Base-by-base conservation (phyloP, 92 coral and sea anemone genomes). In the Parazoanthus swiftii region DNA sequence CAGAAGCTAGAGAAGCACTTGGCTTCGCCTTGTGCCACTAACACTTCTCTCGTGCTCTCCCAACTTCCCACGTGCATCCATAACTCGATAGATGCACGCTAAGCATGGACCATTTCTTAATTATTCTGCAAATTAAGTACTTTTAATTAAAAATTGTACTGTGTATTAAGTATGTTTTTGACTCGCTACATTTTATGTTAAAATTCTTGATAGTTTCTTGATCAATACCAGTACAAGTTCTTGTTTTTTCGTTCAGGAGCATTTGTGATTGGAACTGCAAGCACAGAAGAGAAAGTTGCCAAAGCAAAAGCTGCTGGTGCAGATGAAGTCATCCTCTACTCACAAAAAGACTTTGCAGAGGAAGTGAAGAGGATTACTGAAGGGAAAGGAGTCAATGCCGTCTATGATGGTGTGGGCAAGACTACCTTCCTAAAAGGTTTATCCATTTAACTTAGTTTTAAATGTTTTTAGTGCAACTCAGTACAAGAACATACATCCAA, bases 251-350 rank as follows among this genome's bases (percentile, higher is more conserved):
- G 8, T 86, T 3, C 77, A 91, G 93, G 91, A 71, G 93, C 91
- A 20, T 91, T 26, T 85, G 93, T 91, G 38, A 91, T 91, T 80
- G 93, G 93, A 6, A 91, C 93, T 48, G 86, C 91, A 48, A 91
- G 93, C 63, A 91, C 93, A 3, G 93, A 91, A 74, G 88, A 83
- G 16, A 91, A 91, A 76, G 91, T 79, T 68, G 91, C 91, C 36
- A 89, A 82, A 81, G 93, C 93, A 35, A 91, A 89, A 85, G 88
- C 91, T 33, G 91, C 91, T 26, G 93, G 93, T 25, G 93, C 93
- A 79, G 93, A 91, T 85, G 91, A 91, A 75, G 91, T 91, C 74
- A 91, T 89, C 21, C 91, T 91, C 70, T 91, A 91, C 80, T 91
- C 93, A 80, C 89, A 91, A 74, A 91, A 89, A 75, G 93, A 91